A percentile compares a stretch with the other conserved stretches of the same genome.
phyloP scores from a whole-genome alignment of 2,888 invertebrate genomes.

The Muschampia staudingeri region DNA sequence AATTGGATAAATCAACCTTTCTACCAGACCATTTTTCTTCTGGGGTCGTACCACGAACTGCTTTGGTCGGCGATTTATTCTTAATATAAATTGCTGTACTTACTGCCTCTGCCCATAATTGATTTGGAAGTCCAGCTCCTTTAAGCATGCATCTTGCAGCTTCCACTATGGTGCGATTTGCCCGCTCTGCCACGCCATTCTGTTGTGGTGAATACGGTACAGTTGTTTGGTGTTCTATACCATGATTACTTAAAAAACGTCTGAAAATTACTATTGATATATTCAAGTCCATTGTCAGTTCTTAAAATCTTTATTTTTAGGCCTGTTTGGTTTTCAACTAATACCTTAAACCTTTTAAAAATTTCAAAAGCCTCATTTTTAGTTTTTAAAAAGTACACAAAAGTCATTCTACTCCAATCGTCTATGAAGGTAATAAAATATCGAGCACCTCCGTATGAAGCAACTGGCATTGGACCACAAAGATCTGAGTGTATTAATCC shows the following conservation, averaged over 20 bases:
- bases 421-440: constrained; percentile 59
- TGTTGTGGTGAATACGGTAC: constrained; percentile 32
- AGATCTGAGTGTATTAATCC: constrained; percentile 56
- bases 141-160: constrained; percentile 40
- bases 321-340: not conserved
- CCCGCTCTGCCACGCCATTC: constrained; percentile 45
- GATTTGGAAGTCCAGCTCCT: constrained; percentile 39
- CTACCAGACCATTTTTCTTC: constrained; percentile 56
- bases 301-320: not conserved
- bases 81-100: constrained; percentile 17
- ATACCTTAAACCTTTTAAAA: not conserved
- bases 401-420: constrained; percentile 13
- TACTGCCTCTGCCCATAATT: constrained; percentile 51
- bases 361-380: not conserved
- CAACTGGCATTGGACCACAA: constrained; percentile 54
- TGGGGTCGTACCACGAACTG: constrained; percentile 55
- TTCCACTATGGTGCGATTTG: constrained; percentile 55
- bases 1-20: constrained; percentile 52
- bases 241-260: constrained; percentile 39
- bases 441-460: constrained; percentile 43
- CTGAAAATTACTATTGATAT: not conserved
- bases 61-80: constrained; percentile 51
- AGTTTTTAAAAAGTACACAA: not conserved
- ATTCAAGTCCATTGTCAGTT: not conserved
- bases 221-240: constrained; percentile 42